These are phyloP conservation scores for Eurytoma adleriae DNA, from an alignment of 2,888 invertebrate genomes.

Conservation along the genomic window DNA sequence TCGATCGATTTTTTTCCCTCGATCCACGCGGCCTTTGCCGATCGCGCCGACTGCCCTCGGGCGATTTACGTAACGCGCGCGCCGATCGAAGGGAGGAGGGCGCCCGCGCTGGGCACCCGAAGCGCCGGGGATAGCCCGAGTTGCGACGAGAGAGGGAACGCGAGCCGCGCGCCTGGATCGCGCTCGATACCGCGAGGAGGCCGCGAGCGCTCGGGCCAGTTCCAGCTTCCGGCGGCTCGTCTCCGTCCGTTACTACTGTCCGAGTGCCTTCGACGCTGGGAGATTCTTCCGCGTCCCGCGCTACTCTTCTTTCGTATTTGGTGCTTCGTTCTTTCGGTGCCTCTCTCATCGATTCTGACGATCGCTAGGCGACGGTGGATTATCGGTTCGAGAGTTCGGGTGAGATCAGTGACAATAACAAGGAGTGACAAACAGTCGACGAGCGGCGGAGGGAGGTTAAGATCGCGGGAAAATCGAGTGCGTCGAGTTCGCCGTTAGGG, in stretches of 20 bases:
- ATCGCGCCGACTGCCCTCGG: too few relatives aligned
- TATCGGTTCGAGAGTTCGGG: too few relatives aligned
- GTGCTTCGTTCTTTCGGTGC: too few relatives aligned
- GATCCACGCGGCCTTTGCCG: too few relatives aligned
- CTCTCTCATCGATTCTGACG: too few relatives aligned
- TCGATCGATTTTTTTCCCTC: too few relatives aligned
- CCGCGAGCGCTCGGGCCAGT: too few relatives aligned
- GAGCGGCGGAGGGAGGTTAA: not conserved
- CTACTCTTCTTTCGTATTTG: too few relatives aligned
- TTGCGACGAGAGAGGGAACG: constrained; percentile 1
- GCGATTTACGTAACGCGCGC: not conserved
- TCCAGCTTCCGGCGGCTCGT: not conserved
- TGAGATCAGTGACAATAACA: too few relatives aligned
- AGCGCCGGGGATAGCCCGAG: constrained; percentile 7
- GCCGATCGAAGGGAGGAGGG: not conserved
- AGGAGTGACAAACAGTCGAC: too few relatives aligned
- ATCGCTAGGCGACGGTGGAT: too few relatives aligned
- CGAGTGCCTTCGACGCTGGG: not conserved
- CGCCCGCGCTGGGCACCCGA: not conserved
- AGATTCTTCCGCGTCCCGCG: not conserved
- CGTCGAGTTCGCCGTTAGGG: not conserved
- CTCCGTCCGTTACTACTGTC: not conserved
- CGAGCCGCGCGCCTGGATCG: constrained; percentile 33
- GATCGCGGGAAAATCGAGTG: not conserved
- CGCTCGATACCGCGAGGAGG: constrained; percentile 4